A percentile compares a stretch with the other conserved stretches of the same genome.
phyloP scores from a whole-genome alignment of 1,140 invertebrate genomes.

The Orussus abietinus region DNA sequence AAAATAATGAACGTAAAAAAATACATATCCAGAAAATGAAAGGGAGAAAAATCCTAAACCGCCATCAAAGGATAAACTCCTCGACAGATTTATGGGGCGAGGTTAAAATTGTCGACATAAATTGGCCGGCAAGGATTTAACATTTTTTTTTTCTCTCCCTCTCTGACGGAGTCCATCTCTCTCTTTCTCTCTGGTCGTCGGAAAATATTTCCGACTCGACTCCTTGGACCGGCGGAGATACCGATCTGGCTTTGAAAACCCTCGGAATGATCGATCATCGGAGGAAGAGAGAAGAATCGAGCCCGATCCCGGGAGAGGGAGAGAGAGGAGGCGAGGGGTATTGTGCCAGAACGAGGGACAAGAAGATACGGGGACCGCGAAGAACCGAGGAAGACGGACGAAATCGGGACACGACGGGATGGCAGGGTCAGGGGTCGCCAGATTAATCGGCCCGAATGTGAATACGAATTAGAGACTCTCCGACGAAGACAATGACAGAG shows the following conservation, averaged over 20 bases:
- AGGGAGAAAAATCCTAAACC: too few species aligned
- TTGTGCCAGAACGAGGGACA: neutral
- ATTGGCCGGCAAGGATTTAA: too few species aligned
- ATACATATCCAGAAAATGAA: too few species aligned
- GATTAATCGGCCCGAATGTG: slow-evolving; percentile 21
- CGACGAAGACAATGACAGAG: too few species aligned
- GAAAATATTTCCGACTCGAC: too few species aligned
- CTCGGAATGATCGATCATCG: slow-evolving; percentile 18
- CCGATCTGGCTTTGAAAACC: neutral
- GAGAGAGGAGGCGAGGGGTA: neutral
- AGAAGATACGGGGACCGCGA: neutral
- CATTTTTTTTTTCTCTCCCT: neutral
- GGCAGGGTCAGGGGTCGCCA: slow-evolving; percentile 22
- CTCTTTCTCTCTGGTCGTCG: slow-evolving; percentile 1
- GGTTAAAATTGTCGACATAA: too few species aligned
- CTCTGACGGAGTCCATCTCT: neutral
- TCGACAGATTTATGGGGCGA: too few species aligned
- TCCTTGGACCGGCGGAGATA: too few species aligned
- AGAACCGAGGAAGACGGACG: too few species aligned
- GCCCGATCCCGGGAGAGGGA: too few species aligned
- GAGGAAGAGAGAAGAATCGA: slow-evolving; percentile 1
- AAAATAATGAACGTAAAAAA: too few species aligned
- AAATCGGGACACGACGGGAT: slow-evolving; percentile 11
- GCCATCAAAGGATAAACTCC: too few species aligned
- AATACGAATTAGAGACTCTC: slow-evolving; percentile 24